Conservation (phyloP, 1,140 invertebrate genomes). For the Drosophila busckii region DNA sequence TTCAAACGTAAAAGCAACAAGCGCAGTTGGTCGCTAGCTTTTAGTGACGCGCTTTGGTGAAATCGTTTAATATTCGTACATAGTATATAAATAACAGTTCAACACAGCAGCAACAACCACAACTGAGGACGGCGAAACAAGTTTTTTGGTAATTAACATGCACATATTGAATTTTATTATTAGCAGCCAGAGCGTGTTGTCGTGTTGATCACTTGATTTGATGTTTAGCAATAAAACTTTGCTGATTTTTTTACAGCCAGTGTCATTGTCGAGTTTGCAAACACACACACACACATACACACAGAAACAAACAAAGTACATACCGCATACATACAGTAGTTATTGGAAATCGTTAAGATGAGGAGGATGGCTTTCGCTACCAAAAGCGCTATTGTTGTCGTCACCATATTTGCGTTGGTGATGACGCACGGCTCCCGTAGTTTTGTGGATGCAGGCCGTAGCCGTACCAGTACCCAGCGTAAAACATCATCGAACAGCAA, state of each 20-base stretch:
- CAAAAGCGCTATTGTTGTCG: slow-evolving; percentile 38
- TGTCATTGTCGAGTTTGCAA: slow-evolving; percentile 20
- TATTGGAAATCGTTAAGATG: slow-evolving; percentile 41
- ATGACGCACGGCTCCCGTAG: slow-evolving; percentile 37
- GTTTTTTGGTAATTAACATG: slow-evolving; percentile 64
- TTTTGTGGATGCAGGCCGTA: slow-evolving; percentile 62
- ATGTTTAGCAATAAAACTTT: slow-evolving; percentile 1
- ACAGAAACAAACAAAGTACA: background rate
- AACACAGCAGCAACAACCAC: background rate
- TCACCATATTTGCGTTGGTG: slow-evolving; percentile 36
- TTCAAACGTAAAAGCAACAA: too few species aligned
- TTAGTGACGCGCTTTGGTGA: too few species aligned
- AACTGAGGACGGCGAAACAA: slow-evolving; percentile 34
- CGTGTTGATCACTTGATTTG: slow-evolving; percentile 21
- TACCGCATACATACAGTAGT: background rate
- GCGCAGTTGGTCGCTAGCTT: too few species aligned
- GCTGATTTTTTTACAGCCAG: slow-evolving; percentile 10
- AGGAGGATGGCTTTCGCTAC: slow-evolving; percentile 26
- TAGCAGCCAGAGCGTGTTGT: slow-evolving; percentile 17
- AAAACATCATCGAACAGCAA: slow-evolving; percentile 69
- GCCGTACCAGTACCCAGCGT: slow-evolving; percentile 51
- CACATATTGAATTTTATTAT: slow-evolving; percentile 37
- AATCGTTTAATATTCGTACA: background rate
- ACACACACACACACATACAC: background rate
- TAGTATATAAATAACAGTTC: background rate